A percentile compares a stretch with the other conserved stretches of the same genome.
Evolutionary conservation across 37 sponge, comb jelly and placozoan genomes (phyloP).

Genomic region (Amphimedon queenslandica): DNA sequence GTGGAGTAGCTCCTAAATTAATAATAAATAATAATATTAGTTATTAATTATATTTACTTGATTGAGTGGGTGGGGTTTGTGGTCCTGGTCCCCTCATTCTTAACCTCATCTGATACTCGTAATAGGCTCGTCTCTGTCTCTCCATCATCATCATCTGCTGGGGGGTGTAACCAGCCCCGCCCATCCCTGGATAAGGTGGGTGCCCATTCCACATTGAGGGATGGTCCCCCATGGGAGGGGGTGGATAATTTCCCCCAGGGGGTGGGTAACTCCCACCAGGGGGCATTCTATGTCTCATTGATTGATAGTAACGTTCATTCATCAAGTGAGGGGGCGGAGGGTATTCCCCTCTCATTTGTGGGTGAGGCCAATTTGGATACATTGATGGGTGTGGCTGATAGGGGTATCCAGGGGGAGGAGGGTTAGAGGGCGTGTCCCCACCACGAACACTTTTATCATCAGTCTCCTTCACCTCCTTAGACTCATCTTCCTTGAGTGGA

Average conservation of each 20-base stretch:
- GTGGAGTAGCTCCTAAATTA: not conserved
- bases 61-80: no score
- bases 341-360: not conserved
- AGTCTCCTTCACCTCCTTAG: not conserved
- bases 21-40: not conserved
- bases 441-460: not conserved
- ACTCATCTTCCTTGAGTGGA: not conserved
- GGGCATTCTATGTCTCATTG: not conserved
- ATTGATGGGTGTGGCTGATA: not conserved
- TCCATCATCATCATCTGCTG: constrained; percentile 12
- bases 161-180: not conserved
- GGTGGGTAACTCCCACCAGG: not conserved
- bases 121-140: not conserved
- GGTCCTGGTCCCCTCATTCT: not conserved
- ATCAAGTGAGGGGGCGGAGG: not conserved
- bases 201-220: not conserved
- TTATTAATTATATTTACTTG: not conserved
- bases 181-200: not conserved
- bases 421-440: not conserved
- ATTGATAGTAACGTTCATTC: not conserved
- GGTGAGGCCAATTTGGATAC: not conserved
- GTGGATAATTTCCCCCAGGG: not conserved
- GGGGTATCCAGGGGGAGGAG: not conserved
- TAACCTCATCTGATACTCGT: not conserved
- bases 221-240: not conserved